These are phyloP conservation scores for Baryphthengus martii DNA, from an alignment of 2,113 vertebrate species.

Conservation along the genomic window DNA sequence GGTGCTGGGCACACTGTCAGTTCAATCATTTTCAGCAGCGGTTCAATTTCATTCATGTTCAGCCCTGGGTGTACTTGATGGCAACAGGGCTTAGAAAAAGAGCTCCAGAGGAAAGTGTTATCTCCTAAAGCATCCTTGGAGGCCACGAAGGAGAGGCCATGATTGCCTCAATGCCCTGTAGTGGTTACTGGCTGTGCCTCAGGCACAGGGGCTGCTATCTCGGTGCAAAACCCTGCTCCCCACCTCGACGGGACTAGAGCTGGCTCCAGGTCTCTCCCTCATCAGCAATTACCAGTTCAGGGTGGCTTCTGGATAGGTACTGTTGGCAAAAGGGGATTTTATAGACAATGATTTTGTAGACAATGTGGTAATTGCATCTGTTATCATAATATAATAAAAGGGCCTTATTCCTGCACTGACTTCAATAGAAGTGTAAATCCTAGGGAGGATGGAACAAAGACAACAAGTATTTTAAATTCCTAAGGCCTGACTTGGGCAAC, in stretches of 20 bases:
- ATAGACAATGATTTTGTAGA: neutral
- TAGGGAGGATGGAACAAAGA: neutral
- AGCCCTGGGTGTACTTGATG: neutral
- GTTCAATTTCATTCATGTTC: neutral
- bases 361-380: neutral
- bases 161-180: neutral
- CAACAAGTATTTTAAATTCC: rapidly evolving
- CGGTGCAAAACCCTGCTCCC: neutral
- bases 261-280: neutral
- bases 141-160: neutral
- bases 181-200: neutral
- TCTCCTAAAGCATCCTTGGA: neutral
- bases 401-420: neutral
- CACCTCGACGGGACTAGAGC: neutral
- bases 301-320: neutral
- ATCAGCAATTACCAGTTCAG: neutral
- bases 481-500: neutral
- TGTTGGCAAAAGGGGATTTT: neutral
- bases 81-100: neutral
- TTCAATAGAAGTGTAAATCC: neutral
- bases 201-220: neutral
- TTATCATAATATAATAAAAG: neutral
- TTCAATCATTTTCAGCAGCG: neutral
- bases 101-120: neutral
- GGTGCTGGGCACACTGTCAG: neutral